A percentile compares a stretch with the other conserved stretches of the same genome.
These are phyloP conservation scores for Zonitis immaculata DNA, from an alignment of 2,888 invertebrate genomes.

Conservation along the genomic window DNA sequence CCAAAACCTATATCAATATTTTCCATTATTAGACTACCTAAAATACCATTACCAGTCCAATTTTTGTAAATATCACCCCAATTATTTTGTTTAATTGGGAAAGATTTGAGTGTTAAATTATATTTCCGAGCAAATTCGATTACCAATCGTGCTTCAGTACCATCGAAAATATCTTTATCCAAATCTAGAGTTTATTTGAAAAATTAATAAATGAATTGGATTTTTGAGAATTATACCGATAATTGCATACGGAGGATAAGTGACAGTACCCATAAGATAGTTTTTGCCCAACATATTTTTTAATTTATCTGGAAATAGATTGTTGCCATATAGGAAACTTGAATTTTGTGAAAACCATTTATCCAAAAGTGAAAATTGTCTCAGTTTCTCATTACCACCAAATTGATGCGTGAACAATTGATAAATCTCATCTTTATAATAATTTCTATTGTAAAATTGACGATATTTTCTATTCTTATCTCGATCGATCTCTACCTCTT, in stretches of 20 bases:
- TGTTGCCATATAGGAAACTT: constrained; percentile 20
- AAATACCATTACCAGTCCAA: constrained; percentile 57
- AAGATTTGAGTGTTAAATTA: constrained; percentile 47
- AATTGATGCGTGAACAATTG: neutral
- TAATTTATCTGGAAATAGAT: constrained; percentile 36
- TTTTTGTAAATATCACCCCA: constrained; percentile 64
- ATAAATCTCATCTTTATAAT: neutral
- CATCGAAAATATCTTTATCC: constrained; percentile 48
- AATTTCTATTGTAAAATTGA: neutral
- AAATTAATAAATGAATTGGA: no score
- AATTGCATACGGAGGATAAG: constrained; percentile 56
- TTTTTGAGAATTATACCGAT: constrained; percentile 26
- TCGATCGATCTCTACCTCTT: neutral
- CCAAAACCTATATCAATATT: constrained; percentile 58
- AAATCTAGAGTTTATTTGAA: neutral
- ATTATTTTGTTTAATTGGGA: constrained; percentile 52
- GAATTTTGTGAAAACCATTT: constrained; percentile 28
- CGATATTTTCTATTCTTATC: neutral
- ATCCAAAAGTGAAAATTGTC: constrained; percentile 16
- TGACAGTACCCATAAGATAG: constrained; percentile 53
- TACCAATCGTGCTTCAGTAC: constrained; percentile 51
- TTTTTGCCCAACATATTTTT: constrained; percentile 31
- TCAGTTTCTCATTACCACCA: neutral
- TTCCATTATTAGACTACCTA: constrained; percentile 58
- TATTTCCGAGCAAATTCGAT: constrained; percentile 50